Evolutionary conservation across 2,888 invertebrate species (phyloP).

Genomic region (Hirtodrosophila confusa): DNA sequence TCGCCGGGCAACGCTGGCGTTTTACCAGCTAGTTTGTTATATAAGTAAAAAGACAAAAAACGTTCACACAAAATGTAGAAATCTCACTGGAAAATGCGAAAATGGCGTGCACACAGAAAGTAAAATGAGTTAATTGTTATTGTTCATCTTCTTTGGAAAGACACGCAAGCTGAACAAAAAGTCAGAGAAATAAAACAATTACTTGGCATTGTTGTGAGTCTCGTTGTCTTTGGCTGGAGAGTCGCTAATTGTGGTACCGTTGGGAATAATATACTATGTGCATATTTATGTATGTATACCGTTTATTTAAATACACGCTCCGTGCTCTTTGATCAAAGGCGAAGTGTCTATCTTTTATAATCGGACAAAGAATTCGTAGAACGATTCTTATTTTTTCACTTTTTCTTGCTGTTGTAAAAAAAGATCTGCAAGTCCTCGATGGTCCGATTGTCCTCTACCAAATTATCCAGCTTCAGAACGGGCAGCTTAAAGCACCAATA

Average conservation of each 20-base stretch:
- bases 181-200: constrained; percentile 24
- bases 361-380: too few relatives aligned
- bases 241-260: constrained; percentile 10
- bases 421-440: constrained; percentile 46
- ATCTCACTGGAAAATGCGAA: constrained; percentile 29
- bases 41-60: constrained; percentile 37
- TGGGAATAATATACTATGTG: background rate
- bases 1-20: too few relatives aligned
- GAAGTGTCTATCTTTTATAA: too few relatives aligned
- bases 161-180: constrained; percentile 30
- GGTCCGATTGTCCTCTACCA: constrained; percentile 19
- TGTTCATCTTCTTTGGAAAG: constrained; percentile 31
- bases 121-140: constrained; percentile 48
- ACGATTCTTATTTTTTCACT: too few relatives aligned
- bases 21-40: too few relatives aligned
- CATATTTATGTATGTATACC: background rate
- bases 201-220: constrained; percentile 37
- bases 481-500: constrained; percentile 32
- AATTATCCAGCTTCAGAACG: constrained; percentile 29
- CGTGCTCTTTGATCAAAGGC: constrained; percentile 3
- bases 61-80: constrained; percentile 26
- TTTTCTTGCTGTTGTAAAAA: constrained; percentile 30
- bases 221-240: background rate
- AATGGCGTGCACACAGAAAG: constrained; percentile 15
- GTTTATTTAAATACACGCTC: constrained; percentile 11